Evolutionary conservation across 2,113 vertebrate species (phyloP).

Genomic region (Delphinapterus leucas): DNA sequence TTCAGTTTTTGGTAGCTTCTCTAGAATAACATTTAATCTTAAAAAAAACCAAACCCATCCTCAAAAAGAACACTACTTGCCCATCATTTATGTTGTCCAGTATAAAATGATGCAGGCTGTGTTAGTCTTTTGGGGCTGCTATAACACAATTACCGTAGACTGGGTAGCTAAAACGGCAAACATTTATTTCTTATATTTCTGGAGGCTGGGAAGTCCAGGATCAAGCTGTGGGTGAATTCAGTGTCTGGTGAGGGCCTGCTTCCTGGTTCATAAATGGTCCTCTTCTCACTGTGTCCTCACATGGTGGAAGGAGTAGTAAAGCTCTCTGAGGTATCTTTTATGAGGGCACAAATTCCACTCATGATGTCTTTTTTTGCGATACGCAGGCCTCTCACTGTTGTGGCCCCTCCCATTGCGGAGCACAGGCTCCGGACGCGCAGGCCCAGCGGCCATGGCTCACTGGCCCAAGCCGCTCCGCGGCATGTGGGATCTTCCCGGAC

Average conservation of each 20-base stretch:
- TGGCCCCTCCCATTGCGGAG: no score
- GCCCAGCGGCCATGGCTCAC: no score
- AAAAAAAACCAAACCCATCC: background rate
- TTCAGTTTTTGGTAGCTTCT: background rate
- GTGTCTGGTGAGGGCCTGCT: background rate
- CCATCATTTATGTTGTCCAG: background rate
- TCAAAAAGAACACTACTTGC: background rate
- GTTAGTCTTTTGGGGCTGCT: background rate
- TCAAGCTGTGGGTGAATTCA: background rate
- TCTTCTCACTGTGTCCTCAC: background rate
- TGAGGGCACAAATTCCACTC: background rate
- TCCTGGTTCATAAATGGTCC: background rate
- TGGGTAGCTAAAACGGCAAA: background rate
- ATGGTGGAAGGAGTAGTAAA: background rate
- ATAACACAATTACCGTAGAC: background rate
- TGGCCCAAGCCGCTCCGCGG: no score
- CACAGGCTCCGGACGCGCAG: no score
- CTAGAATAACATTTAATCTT: background rate
- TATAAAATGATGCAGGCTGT: background rate
- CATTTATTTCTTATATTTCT: background rate
- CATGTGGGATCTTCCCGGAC: no score
- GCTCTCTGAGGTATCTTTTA: background rate
- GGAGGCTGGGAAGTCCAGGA: background rate
- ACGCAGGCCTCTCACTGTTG: no score
- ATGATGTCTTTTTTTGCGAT: no score